Percentiles rank a stretch among this genome's conserved stretches.
Evolutionary conservation across 2,888 invertebrate genomes (phyloP).

Genomic region (Eledona agricola): DNA sequence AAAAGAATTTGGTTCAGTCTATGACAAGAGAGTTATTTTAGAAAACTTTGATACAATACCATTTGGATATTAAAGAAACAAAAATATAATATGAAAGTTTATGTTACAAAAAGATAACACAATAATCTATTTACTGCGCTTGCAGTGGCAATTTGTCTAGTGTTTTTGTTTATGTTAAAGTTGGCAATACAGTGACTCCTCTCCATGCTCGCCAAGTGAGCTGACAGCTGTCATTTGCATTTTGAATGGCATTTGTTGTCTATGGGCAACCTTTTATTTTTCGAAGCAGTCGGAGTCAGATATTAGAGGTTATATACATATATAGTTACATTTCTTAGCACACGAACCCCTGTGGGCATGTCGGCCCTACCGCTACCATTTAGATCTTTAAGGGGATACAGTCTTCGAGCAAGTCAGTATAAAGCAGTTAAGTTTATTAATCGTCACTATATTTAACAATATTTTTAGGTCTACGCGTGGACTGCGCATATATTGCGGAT

Average conservation of each 20-base stretch:
- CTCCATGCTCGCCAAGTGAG: conserved; percentile 9
- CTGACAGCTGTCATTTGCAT: conserved; percentile 14
- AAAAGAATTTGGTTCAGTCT: too few relatives aligned
- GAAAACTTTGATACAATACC: too few relatives aligned
- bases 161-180: conserved; percentile 14
- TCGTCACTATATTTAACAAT: conserved; percentile 28
- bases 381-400: conserved; percentile 24
- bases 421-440: conserved; percentile 27
- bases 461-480: conserved; percentile 25
- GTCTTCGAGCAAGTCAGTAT: conserved; percentile 26
- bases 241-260: conserved; percentile 9
- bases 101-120: conserved; percentile 6
- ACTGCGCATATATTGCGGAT: conserved; percentile 20
- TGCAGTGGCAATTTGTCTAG: conserved; percentile 14
- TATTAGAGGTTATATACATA: conserved; percentile 22
- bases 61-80: conserved; percentile 14
- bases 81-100: conserved; percentile 12
- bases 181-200: conserved; percentile 13
- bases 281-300: conserved; percentile 28
- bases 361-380: conserved; percentile 22
- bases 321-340: conserved; percentile 28
- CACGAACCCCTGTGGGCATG: conserved; percentile 26
- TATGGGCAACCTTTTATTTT: conserved; percentile 8
- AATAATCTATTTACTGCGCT: conserved; percentile 16
- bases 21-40: too few relatives aligned